phyloP scores from a whole-genome alignment of 2,797 vertebrate species.

The Xenops minutus region DNA sequence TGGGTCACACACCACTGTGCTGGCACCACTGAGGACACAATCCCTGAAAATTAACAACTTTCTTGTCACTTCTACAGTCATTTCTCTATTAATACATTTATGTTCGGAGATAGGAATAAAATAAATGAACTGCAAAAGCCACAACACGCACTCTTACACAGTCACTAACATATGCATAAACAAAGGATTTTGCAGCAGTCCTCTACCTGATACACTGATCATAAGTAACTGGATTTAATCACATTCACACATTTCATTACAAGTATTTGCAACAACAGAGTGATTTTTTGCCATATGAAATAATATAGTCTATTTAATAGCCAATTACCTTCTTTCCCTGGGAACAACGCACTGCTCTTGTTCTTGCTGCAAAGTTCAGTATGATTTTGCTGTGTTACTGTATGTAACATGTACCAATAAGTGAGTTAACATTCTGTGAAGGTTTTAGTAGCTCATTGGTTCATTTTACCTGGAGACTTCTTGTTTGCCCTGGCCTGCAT shows the following conservation, averaged over 20 bases:
- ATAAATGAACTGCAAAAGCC: not conserved
- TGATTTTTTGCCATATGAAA: not conserved
- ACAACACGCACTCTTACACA: not conserved
- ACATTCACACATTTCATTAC: not conserved
- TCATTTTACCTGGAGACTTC: conserved; percentile 90
- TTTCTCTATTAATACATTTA: not conserved
- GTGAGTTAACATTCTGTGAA: not conserved
- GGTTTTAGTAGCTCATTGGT: not conserved
- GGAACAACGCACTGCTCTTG: not conserved
- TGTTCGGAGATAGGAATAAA: not conserved
- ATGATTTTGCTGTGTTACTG: not conserved
- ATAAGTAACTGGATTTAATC: not conserved
- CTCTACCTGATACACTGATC: not conserved
- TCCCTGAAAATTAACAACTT: not conserved
- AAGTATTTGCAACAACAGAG: not conserved
- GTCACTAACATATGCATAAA: not conserved
- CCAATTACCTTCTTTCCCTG: not conserved
- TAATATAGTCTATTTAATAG: not conserved
- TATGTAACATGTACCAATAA: not conserved
- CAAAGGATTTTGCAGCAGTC: not conserved
- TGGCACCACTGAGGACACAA: not conserved
- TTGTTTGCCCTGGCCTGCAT: conserved; percentile 86
- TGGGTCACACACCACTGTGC: not conserved
- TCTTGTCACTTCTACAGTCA: not conserved
- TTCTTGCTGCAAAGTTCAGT: not conserved